Evolutionary conservation across 2,113 vertebrate species (phyloP).

Genomic region (Castor canadensis): DNA sequence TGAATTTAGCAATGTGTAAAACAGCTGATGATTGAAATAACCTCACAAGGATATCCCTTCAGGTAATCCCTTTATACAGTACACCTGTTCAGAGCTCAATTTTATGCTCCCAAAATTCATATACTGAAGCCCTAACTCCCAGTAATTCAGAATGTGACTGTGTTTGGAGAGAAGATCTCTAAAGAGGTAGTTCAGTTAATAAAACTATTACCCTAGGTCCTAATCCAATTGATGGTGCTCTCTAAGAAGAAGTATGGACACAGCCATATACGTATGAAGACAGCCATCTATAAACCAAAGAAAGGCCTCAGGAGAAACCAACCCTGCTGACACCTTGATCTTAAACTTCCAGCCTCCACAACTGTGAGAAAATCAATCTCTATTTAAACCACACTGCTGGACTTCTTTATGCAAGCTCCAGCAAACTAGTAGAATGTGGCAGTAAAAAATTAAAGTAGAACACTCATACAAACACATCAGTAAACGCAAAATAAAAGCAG

Average conservation of each 20-base stretch:
- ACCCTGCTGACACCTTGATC: background rate
- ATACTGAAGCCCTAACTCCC: background rate
- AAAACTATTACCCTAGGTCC: background rate
- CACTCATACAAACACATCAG: background rate
- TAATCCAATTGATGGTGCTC: background rate
- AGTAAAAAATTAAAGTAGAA: background rate
- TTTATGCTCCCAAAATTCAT: background rate
- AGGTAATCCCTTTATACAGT: background rate
- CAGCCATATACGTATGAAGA: background rate
- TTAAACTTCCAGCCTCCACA: background rate
- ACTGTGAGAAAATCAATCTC: background rate
- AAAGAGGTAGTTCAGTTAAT: background rate
- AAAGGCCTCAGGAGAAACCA: background rate
- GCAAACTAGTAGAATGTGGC: background rate
- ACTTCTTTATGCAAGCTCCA: background rate
- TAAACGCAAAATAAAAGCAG: background rate
- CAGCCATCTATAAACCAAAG: background rate
- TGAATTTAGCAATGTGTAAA: background rate
- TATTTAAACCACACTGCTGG: background rate
- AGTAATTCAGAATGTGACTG: background rate
- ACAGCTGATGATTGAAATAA: background rate
- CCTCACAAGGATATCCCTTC: background rate
- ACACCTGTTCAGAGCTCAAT: background rate
- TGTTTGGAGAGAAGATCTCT: background rate
- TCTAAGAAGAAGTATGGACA: background rate